A percentile compares a stretch with the other conserved stretches of the same genome.
Evolutionary conservation across 2,888 invertebrate species (phyloP).

Genomic region (Lacanobia wlatinum): DNA sequence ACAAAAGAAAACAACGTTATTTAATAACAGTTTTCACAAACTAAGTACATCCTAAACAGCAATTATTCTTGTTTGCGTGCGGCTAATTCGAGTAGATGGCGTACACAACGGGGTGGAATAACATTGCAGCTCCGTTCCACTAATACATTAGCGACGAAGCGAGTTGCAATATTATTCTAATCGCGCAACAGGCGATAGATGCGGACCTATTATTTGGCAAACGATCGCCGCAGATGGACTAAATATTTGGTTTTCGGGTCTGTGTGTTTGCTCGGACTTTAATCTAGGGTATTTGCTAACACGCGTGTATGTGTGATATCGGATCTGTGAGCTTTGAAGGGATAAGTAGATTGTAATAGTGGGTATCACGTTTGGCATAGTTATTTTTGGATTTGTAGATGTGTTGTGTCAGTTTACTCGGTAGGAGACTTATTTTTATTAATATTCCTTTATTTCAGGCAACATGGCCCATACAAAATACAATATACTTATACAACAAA

Average conservation of each 20-base stretch:
- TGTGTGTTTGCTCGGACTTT: slow-evolving; percentile 31
- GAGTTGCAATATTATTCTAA: slow-evolving; percentile 62
- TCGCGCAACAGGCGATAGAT: slow-evolving; percentile 45
- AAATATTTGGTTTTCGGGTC: slow-evolving; percentile 48
- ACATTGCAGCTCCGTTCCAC: slow-evolving; percentile 53
- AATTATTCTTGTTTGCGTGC: slow-evolving; percentile 38
- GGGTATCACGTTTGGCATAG: slow-evolving; percentile 11
- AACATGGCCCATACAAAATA: no score
- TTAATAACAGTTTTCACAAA: slow-evolving; percentile 40
- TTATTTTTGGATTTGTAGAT: slow-evolving; percentile 2
- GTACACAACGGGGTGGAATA: slow-evolving; percentile 34
- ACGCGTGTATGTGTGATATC: slow-evolving; percentile 30
- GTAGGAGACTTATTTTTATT: no score
- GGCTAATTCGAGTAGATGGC: slow-evolving; percentile 33
- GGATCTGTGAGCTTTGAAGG: slow-evolving; percentile 30
- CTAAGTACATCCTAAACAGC: slow-evolving; percentile 39
- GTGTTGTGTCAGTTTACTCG: not conserved
- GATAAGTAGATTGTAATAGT: slow-evolving; percentile 42
- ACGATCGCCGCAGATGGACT: slow-evolving; percentile 55
- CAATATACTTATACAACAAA: no score
- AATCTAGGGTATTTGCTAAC: slow-evolving; percentile 45
- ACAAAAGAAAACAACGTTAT: slow-evolving; percentile 20
- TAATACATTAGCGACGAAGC: slow-evolving; percentile 38
- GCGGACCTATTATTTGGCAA: slow-evolving; percentile 50
- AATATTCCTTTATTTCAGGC: no score